Conservation (phyloP, 2,888 invertebrate species). For the Colletes collaris region DNA sequence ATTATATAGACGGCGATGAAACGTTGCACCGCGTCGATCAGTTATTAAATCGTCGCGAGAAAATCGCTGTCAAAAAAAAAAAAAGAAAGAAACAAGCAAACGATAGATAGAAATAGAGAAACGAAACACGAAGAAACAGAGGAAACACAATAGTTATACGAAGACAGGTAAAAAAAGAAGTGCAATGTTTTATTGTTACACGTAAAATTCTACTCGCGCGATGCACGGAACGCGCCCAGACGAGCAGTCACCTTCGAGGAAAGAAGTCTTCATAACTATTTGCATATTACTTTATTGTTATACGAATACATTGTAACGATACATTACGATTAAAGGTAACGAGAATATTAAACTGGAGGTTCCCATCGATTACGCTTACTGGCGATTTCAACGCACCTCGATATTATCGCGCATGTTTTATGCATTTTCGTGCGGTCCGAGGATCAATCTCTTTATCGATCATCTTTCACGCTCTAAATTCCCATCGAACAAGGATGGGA, state of each 20-base stretch:
- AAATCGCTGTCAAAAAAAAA: not conserved
- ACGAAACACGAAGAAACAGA: not conserved
- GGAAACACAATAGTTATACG: constrained; percentile 27
- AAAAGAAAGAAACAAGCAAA: not conserved
- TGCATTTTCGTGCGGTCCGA: not conserved
- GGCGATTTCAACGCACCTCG: constrained; percentile 28
- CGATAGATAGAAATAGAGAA: constrained; percentile 10
- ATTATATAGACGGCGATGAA: constrained; percentile 60
- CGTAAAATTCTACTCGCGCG: constrained; percentile 52
- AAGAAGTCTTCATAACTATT: constrained; percentile 70
- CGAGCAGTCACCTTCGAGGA: constrained; percentile 54
- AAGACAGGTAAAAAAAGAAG: constrained; percentile 39
- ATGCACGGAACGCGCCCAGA: constrained; percentile 63
- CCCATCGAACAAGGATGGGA: no score
- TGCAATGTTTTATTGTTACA: constrained; percentile 67
- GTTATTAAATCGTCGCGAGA: constrained; percentile 33
- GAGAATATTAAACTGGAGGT: constrained; percentile 48
- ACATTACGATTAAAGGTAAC: constrained; percentile 62
- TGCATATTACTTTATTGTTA: constrained; percentile 76
- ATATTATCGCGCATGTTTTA: constrained; percentile 2
- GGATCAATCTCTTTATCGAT: not conserved
- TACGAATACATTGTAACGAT: constrained; percentile 67
- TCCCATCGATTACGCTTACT: constrained; percentile 59
- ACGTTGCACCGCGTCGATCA: constrained; percentile 59
- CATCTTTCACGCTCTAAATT: not conserved